Conservation (phyloP, 2,797 vertebrate species). For the Vireo griseus region DNA sequence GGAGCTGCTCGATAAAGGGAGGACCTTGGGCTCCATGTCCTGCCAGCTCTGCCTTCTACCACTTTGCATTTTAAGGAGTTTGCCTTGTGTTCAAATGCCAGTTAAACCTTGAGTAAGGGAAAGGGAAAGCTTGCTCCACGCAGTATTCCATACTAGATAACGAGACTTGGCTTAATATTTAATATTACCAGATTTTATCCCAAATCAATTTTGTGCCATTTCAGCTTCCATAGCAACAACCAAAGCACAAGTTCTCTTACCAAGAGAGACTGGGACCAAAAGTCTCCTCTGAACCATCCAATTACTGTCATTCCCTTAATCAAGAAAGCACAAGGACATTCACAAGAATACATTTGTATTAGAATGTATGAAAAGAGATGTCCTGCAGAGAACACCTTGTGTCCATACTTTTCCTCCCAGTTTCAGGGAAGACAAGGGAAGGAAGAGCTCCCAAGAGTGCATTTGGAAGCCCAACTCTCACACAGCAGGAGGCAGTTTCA, state of each 20-base stretch:
- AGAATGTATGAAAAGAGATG: background rate
- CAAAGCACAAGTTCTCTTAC: background rate
- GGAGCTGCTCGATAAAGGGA: background rate
- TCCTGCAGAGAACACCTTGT: background rate
- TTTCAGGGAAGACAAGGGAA: background rate
- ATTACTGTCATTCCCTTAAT: background rate
- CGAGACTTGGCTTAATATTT: fast-evolving
- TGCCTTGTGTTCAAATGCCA: background rate
- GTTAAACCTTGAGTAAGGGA: background rate
- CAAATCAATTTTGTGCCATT: background rate
- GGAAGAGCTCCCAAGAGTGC: background rate
- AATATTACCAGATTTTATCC: background rate
- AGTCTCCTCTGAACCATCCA: background rate
- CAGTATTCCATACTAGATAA: fast-evolving
- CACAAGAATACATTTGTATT: background rate
- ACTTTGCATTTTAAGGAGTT: background rate
- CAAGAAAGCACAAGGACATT: background rate
- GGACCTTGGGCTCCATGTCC: background rate
- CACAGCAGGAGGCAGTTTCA: background rate
- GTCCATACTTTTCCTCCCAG: background rate
- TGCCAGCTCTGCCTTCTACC: background rate
- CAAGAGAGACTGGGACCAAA: background rate
- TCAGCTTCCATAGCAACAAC: background rate
- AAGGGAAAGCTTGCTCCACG: background rate
- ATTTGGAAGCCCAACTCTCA: background rate